phyloP scores from a whole-genome alignment of 2,797 vertebrate species.

The Pygocentrus nattereri region DNA sequence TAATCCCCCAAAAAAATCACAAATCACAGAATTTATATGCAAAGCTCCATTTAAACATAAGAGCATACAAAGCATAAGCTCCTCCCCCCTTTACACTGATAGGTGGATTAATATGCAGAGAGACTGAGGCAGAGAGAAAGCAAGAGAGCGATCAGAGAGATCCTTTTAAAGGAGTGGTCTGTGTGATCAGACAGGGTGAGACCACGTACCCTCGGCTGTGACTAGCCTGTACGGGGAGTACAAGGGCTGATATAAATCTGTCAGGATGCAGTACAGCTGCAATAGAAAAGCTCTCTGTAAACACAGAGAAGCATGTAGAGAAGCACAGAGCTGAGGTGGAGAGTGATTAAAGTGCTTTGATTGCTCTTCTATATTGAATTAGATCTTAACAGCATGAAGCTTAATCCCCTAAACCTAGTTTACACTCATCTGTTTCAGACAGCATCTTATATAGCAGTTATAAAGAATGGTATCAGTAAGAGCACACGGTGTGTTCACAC shows the following conservation, averaged over 20 bases:
- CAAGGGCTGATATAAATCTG: constrained; percentile 4
- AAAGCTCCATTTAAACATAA: no score
- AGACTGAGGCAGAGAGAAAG: not conserved
- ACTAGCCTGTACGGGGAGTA: not conserved
- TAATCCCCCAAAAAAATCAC: no score
- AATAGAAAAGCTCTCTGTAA: not conserved
- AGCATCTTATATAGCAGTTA: no score
- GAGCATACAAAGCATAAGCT: no score
- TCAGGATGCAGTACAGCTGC: not conserved
- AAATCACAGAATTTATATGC: no score
- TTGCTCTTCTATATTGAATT: constrained; percentile 11
- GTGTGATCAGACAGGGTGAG: not conserved
- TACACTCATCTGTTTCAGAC: not conserved
- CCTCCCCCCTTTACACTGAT: no score
- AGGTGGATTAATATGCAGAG: no score
- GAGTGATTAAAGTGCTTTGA: constrained; percentile 14
- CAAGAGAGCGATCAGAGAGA: not conserved
- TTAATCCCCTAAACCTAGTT: not conserved
- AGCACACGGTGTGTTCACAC: no score
- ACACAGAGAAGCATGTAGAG: not conserved
- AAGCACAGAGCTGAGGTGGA: not conserved
- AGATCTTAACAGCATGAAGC: not conserved
- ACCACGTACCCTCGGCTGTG: not conserved
- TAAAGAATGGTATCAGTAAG: no score
- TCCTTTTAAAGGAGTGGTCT: not conserved